Conservation (phyloP, 1,140 invertebrate genomes). For the Apis cerana region DNA sequence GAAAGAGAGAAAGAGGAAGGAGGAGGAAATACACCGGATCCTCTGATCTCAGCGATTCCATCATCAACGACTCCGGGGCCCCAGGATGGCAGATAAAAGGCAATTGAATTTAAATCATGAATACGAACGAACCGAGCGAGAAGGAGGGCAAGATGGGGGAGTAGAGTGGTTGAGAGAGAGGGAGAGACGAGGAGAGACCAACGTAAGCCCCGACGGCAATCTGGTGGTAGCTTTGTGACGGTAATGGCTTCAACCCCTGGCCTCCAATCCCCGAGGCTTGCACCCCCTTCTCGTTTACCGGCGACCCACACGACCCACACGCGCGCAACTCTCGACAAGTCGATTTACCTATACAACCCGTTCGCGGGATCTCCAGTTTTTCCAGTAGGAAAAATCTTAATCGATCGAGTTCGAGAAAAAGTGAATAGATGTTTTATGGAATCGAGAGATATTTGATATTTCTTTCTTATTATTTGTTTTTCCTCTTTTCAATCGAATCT, state of each 20-base stretch:
- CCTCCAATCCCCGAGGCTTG: conserved; percentile 58
- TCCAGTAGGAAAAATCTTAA: conserved; percentile 23
- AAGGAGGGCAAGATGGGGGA: neutral
- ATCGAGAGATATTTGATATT: neutral
- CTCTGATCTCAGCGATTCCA: conserved; percentile 75
- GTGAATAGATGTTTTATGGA: neutral
- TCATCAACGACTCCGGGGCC: conserved; percentile 72
- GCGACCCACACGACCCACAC: conserved; percentile 53
- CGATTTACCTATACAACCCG: conserved; percentile 44
- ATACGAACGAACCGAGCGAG: conserved; percentile 77
- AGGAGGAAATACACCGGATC: conserved; percentile 56
- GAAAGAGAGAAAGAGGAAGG: neutral
- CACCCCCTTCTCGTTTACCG: conserved; percentile 64
- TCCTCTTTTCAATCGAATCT: too few relatives aligned
- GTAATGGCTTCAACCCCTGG: conserved; percentile 78
- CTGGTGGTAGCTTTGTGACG: conserved; percentile 81
- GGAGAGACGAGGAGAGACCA: conserved; percentile 57
- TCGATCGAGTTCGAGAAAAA: neutral
- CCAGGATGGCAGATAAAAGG: conserved; percentile 79
- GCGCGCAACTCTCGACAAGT: conserved; percentile 27
- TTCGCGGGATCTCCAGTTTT: conserved; percentile 7
- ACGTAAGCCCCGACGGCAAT: conserved; percentile 77
- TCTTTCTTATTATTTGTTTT: too few relatives aligned
- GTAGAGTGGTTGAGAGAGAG: conserved; percentile 31
- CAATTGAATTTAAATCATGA: conserved; percentile 82